These are phyloP conservation scores for Neodon shergylaensis DNA, from an alignment of 2,113 vertebrate genomes.

Conservation along the genomic window DNA sequence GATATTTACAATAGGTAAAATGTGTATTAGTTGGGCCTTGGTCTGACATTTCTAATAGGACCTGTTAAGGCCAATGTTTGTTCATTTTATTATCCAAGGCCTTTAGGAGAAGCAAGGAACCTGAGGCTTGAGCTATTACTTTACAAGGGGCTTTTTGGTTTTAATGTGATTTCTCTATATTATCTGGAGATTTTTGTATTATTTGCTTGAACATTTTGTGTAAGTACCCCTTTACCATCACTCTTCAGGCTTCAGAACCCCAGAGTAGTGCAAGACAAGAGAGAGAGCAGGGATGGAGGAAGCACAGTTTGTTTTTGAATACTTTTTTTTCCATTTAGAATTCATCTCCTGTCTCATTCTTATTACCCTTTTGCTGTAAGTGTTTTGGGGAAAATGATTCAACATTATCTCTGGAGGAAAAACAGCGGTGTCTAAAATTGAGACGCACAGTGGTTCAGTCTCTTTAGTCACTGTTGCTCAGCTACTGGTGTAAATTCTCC, in stretches of 20 bases:
- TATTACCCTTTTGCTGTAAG: constrained; percentile 42
- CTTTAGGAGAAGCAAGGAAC: constrained; percentile 1
- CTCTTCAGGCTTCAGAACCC: constrained; percentile 7
- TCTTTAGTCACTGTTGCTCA: constrained; percentile 51
- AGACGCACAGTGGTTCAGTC: constrained; percentile 25
- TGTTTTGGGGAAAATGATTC: constrained; percentile 64
- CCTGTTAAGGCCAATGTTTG: background rate
- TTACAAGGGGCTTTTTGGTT: constrained; percentile 17
- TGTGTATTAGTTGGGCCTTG: background rate
- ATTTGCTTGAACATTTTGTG: constrained; percentile 10
- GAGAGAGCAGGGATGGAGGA: background rate
- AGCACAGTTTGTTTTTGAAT: constrained; percentile 30
- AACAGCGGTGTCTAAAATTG: constrained; percentile 48
- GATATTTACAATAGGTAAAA: background rate
- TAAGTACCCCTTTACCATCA: background rate
- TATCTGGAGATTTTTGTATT: background rate
- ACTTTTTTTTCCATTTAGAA: constrained; percentile 35
- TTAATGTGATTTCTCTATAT: constrained; percentile 25
- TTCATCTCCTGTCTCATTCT: constrained; percentile 41
- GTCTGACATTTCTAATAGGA: background rate
- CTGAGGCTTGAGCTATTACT: constrained; percentile 19
- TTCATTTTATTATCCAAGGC: background rate
- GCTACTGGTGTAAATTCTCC: constrained; percentile 23
- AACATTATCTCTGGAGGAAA: constrained; percentile 59
- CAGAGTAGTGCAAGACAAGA: background rate